Percentiles rank a stretch among this genome's conserved stretches.
These are phyloP conservation scores for Pammene aurita DNA, from an alignment of 2,888 invertebrate species.

Conservation along the genomic window DNA sequence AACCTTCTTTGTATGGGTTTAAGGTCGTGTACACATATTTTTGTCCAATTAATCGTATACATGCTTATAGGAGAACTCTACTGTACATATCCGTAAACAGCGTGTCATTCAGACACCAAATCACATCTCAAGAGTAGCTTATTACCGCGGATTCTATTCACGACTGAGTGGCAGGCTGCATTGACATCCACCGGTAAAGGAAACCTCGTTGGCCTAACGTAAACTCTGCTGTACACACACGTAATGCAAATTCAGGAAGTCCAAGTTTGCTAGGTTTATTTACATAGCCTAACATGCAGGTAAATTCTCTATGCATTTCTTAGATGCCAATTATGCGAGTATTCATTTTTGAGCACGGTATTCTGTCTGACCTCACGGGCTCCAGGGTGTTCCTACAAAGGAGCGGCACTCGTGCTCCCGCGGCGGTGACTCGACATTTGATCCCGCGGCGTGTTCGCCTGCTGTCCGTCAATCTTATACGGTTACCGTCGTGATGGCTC, in stretches of 20 bases:
- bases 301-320: constrained; percentile 22
- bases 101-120: constrained; percentile 15
- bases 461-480: constrained; percentile 67
- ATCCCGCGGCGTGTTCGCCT: constrained; percentile 62
- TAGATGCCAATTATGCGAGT: constrained; percentile 24
- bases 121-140: constrained; percentile 20
- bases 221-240: constrained; percentile 22
- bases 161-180: constrained; percentile 28
- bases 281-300: constrained; percentile 23
- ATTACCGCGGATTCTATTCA: constrained; percentile 38
- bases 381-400: constrained; percentile 56
- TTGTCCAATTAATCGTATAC: no score
- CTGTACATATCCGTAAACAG: constrained; percentile 6
- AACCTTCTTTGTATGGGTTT: no score
- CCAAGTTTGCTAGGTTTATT: constrained; percentile 26
- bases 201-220: constrained; percentile 29
- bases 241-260: constrained; percentile 25
- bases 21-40: no score
- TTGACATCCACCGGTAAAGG: constrained; percentile 36
- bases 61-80: no score
- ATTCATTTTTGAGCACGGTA: constrained; percentile 27
- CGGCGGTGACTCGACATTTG: constrained; percentile 67
- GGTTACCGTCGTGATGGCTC: constrained; percentile 67
- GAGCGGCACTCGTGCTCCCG: constrained; percentile 64
- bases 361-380: constrained; percentile 43